A percentile compares a stretch with the other conserved stretches of the same genome.
Conservation (phyloP, 2,797 vertebrate species). For the Simalia tracyae region DNA sequence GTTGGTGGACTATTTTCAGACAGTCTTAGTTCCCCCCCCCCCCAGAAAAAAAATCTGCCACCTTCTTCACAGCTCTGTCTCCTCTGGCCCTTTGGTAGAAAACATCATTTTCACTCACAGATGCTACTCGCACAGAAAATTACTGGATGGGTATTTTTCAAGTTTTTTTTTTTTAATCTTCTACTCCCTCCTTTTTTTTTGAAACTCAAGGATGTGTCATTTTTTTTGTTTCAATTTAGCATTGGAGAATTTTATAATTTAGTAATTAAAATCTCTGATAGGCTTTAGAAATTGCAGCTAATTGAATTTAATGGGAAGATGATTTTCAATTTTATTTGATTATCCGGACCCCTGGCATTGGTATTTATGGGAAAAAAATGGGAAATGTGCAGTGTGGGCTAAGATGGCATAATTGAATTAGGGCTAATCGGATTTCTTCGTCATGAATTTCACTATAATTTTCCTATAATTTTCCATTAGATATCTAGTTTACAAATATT, state of each 20-base stretch:
- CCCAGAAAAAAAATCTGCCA: neutral
- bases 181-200: constrained; percentile 68
- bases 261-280: constrained; percentile 99
- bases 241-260: constrained; percentile 99
- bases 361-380: constrained; percentile 99
- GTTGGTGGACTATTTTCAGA: constrained; percentile 9
- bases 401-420: constrained; percentile 99
- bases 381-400: constrained; percentile 99
- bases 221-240: constrained; percentile 98
- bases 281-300: constrained; percentile 99
- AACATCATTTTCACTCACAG: constrained; percentile 22
- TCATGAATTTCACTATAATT: constrained; percentile 99
- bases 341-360: constrained; percentile 99
- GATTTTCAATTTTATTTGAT: constrained; percentile 99
- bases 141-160: constrained; percentile 80
- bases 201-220: constrained; percentile 91
- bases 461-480: constrained; percentile 99
- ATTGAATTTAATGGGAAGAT: constrained; percentile 99
- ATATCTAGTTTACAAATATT: constrained; percentile 99
- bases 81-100: constrained; percentile 15
- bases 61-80: neutral
- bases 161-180: constrained; percentile 76
- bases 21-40: neutral
- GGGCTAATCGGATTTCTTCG: constrained; percentile 99
- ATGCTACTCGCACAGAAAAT: constrained; percentile 37